phyloP scores from a whole-genome alignment of 2,113 vertebrate genomes.

The Lophotis ruficrista region DNA sequence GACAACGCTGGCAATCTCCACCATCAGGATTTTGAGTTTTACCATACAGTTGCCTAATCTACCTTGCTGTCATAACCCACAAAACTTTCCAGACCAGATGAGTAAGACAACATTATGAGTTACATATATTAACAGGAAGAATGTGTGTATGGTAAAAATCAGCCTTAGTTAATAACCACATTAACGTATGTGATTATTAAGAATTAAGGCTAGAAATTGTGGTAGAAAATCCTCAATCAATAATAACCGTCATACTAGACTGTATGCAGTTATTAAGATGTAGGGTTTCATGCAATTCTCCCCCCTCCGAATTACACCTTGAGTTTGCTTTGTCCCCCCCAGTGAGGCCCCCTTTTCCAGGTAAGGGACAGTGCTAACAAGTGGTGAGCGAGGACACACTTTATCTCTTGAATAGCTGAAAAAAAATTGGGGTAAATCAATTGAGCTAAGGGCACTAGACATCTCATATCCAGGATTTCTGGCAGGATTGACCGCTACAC shows the following conservation, averaged over 20 bases:
- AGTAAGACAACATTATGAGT: slow-evolving; percentile 71
- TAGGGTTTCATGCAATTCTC: slow-evolving; percentile 88
- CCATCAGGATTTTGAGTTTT: slow-evolving; percentile 80
- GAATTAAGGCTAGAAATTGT: slow-evolving; percentile 76
- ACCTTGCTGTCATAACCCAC: slow-evolving; percentile 67
- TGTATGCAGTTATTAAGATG: slow-evolving; percentile 79
- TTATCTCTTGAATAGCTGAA: slow-evolving; percentile 77
- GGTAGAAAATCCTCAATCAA: slow-evolving; percentile 73
- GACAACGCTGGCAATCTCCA: slow-evolving; percentile 79
- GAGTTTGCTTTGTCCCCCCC: slow-evolving; percentile 23
- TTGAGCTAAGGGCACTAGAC: slow-evolving; percentile 43
- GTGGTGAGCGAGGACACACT: slow-evolving; percentile 91
- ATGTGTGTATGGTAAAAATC: slow-evolving; percentile 87
- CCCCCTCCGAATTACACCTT: slow-evolving; percentile 45
- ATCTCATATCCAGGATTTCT: slow-evolving; percentile 56
- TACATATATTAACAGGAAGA: slow-evolving; percentile 71
- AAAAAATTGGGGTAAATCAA: slow-evolving; percentile 64
- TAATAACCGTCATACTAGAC: slow-evolving; percentile 80
- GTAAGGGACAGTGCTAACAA: slow-evolving; percentile 85
- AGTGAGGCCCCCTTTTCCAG: slow-evolving; percentile 55
- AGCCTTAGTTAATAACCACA: slow-evolving; percentile 91
- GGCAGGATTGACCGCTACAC: slow-evolving; percentile 39
- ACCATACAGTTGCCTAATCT: slow-evolving; percentile 82
- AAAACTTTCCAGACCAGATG: slow-evolving; percentile 75
- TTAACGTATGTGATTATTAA: slow-evolving; percentile 88